These are phyloP conservation scores for Lasioglossum lativentre DNA, from an alignment of 2,888 invertebrate species.

Conservation along the genomic window DNA sequence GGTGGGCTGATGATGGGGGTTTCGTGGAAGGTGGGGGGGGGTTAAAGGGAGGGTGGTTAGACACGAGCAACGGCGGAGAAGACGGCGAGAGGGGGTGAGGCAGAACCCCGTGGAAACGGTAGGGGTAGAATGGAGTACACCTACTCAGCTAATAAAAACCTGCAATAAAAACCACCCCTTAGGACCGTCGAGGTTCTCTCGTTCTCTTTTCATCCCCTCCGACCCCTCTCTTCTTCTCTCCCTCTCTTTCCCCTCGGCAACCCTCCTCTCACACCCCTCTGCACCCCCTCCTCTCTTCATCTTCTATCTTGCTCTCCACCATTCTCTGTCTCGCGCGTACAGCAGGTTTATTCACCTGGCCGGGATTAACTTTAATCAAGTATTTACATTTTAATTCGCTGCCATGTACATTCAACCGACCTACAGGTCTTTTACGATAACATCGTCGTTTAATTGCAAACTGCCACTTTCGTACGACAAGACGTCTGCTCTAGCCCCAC, in stretches of 20 bases:
- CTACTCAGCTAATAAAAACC: conserved; percentile 84
- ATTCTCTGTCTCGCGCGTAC: conserved; percentile 54
- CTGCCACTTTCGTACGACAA: conserved; percentile 75
- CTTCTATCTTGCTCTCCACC: conserved; percentile 52
- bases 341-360: conserved; percentile 80
- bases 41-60: conserved; percentile 45
- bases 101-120: conserved; percentile 51
- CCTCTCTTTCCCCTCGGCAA: conserved; percentile 21
- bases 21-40: background rate
- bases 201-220: conserved; percentile 63
- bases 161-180: conserved; percentile 84
- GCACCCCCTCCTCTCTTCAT: conserved; percentile 1
- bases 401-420: conserved; percentile 70
- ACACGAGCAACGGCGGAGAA: conserved; percentile 52
- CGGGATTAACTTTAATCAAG: conserved; percentile 84
- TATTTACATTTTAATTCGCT: conserved; percentile 84
- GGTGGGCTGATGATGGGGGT: conserved; percentile 37
- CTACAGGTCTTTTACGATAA: conserved; percentile 75
- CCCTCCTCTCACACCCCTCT: conserved; percentile 27
- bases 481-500: conserved; percentile 58
- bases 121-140: conserved; percentile 76
- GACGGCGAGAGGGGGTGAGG: conserved; percentile 55
- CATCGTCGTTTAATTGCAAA: conserved; percentile 82
- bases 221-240: conserved; percentile 15
- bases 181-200: conserved; percentile 77